A percentile compares a stretch with the other conserved stretches of the same genome.
phyloP scores from a whole-genome alignment of 2,797 vertebrate species.

The Pelochelys cantorii region DNA sequence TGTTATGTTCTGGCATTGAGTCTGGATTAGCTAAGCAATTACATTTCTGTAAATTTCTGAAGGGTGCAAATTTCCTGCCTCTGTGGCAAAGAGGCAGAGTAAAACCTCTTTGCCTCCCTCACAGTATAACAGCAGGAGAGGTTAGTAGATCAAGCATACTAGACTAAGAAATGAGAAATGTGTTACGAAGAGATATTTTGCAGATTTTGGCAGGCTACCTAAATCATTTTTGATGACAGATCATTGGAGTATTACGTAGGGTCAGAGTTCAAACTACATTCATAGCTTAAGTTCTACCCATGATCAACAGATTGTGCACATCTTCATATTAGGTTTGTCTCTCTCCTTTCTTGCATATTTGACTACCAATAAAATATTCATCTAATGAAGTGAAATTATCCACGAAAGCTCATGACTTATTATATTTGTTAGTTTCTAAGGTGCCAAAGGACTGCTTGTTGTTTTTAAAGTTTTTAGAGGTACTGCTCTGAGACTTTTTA shows the following conservation, averaged over 20 bases:
- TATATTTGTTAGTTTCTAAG: too few species aligned
- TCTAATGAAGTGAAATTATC: too few species aligned
- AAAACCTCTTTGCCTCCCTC: neutral
- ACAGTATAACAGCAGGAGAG: neutral
- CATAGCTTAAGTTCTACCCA: fast-evolving
- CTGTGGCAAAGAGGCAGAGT: neutral
- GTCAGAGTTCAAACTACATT: neutral
- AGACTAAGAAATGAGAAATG: neutral
- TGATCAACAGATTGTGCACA: neutral
- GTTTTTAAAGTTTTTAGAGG: too few species aligned
- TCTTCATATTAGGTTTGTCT: neutral
- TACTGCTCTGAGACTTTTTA: too few species aligned
- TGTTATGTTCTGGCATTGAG: neutral
- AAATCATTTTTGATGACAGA: neutral
- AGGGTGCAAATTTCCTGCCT: neutral
- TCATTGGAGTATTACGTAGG: fast-evolving
- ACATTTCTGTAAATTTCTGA: neutral
- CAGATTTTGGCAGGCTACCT: neutral
- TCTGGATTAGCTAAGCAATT: neutral
- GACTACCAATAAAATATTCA: neutral
- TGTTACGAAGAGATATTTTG: neutral
- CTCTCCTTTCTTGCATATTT: neutral
- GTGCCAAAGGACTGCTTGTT: too few species aligned
- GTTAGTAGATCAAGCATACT: fast-evolving
- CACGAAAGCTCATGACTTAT: too few species aligned